Conservation (phyloP, 2,888 invertebrate genomes). For the Acanthoscelides obtectus region DNA sequence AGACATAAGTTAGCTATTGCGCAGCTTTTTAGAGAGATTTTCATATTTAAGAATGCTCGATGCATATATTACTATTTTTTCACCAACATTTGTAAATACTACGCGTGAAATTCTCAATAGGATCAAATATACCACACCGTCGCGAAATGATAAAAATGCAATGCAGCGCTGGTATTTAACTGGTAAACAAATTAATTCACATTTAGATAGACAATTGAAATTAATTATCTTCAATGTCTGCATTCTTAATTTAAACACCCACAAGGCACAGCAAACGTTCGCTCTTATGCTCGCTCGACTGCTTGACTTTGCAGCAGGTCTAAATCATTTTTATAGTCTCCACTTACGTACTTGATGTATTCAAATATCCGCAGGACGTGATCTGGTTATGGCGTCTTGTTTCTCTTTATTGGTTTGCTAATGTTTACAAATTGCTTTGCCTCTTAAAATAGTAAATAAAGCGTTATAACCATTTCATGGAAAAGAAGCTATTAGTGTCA, state of each 20-base stretch:
- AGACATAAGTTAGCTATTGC: too few relatives aligned
- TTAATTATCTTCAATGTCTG: neutral
- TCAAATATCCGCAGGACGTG: neutral
- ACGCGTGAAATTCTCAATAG: neutral
- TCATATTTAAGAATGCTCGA: too few relatives aligned
- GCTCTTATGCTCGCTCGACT: neutral
- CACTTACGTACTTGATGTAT: neutral
- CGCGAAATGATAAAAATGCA: neutral
- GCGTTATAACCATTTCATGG: too few relatives aligned
- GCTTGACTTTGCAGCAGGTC: neutral
- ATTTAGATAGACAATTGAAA: neutral
- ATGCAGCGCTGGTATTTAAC: neutral
- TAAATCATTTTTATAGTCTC: neutral
- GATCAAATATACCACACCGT: neutral
- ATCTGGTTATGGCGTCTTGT: neutral
- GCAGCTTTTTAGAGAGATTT: too few relatives aligned
- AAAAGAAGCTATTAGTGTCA: too few relatives aligned
- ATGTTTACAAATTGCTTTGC: neutral
- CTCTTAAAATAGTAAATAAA: neutral
- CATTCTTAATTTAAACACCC: neutral
- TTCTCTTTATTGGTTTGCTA: neutral
- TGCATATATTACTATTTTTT: too few relatives aligned
- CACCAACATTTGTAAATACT: too few relatives aligned
- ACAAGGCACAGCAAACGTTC: neutral
- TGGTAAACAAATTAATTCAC: neutral